phyloP scores from a whole-genome alignment of 2,113 vertebrate species.

The Otis tarda region DNA sequence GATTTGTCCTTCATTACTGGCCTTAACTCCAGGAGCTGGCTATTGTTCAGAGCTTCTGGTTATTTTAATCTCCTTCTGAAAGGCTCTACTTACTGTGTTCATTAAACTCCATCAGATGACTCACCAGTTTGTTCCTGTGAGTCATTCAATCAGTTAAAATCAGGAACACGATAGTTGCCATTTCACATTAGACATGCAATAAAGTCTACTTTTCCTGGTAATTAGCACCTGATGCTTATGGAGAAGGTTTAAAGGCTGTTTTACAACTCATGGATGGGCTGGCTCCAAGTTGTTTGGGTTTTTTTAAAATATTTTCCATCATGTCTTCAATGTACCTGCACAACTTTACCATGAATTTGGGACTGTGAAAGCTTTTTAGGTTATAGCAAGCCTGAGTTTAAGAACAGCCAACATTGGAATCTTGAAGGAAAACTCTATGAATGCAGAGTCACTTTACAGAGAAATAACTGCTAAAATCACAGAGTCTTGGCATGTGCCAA shows the following conservation, averaged over 20 bases:
- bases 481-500: background rate
- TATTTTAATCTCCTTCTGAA: constrained; percentile 29
- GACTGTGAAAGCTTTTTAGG: background rate
- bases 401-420: background rate
- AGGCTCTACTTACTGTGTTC: constrained; percentile 3
- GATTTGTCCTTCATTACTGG: constrained; percentile 38
- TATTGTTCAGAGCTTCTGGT: constrained; percentile 27
- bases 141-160: background rate
- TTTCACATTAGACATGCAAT: background rate
- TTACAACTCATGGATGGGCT: background rate
- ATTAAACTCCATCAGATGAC: constrained; percentile 8
- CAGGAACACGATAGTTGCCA: constrained; percentile 10
- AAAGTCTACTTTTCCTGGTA: background rate
- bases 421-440: background rate
- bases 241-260: background rate
- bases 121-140: background rate
- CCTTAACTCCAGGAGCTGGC: constrained; percentile 15
- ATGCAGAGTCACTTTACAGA: background rate
- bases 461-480: background rate
- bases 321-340: background rate
- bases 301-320: background rate
- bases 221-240: background rate
- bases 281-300: background rate
- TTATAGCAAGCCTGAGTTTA: background rate
- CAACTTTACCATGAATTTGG: background rate